Percentiles rank a stretch among this genome's conserved stretches.
Evolutionary conservation across 2,113 vertebrate species (phyloP).

Genomic region (Eubucco bourcierii): DNA sequence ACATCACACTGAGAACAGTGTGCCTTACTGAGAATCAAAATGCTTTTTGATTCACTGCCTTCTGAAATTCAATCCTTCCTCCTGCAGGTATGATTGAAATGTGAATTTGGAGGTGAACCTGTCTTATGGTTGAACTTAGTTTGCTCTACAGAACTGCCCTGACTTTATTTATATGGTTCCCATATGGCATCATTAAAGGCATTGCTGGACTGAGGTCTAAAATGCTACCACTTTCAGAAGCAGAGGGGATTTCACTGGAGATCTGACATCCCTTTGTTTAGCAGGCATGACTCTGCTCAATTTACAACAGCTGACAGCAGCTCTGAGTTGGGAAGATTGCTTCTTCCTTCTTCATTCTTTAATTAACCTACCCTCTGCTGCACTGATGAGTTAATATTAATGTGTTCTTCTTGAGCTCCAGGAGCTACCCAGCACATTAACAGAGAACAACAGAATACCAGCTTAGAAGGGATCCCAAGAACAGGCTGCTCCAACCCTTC

Average conservation of each 20-base stretch:
- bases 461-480: background rate
- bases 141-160: background rate
- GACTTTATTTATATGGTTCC: background rate
- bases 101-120: background rate
- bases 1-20: background rate
- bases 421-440: background rate
- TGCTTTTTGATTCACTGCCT: background rate
- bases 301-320: background rate
- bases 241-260: background rate
- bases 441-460: background rate
- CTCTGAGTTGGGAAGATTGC: constrained; percentile 1
- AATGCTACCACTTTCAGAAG: background rate
- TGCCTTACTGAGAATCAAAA: background rate
- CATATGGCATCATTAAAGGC: background rate
- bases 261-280: background rate
- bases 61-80: background rate
- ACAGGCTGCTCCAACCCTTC: background rate
- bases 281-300: background rate
- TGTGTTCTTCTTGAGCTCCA: background rate
- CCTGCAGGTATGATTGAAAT: background rate
- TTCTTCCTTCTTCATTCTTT: constrained; percentile 49
- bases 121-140: background rate
- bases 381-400: constrained; percentile 33
- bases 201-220: background rate
- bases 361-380: constrained; percentile 36